Conservation (phyloP, 2,113 vertebrate species). For the Lophotis ruficrista region DNA sequence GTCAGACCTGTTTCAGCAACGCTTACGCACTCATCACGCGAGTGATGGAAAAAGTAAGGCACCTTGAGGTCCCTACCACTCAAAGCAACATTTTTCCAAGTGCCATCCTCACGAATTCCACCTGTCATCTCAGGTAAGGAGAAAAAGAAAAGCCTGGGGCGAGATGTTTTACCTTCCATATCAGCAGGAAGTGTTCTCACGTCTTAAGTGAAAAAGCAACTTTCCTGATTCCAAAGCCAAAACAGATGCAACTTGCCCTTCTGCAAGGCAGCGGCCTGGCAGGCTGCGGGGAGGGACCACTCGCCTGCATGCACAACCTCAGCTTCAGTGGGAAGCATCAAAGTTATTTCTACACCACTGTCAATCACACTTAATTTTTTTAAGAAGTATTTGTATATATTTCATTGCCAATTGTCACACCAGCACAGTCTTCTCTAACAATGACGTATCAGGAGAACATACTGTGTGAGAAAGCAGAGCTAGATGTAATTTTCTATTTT, state of each 20-base stretch:
- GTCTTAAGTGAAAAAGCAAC: neutral
- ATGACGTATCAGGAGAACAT: neutral
- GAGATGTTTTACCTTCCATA: neutral
- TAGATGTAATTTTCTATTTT: neutral
- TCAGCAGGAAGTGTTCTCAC: neutral
- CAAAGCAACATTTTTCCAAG: neutral
- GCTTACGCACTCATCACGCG: fast-evolving
- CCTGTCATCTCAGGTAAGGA: neutral
- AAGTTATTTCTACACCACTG: neutral
- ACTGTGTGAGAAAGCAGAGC: neutral
- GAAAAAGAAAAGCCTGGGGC: neutral
- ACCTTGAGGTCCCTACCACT: neutral
- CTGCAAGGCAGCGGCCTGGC: neutral
- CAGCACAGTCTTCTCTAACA: neutral
- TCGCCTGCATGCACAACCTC: fast-evolving
- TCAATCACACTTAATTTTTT: neutral
- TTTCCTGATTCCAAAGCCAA: neutral
- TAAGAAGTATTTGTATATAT: neutral
- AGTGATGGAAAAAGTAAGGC: neutral
- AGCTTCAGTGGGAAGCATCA: neutral
- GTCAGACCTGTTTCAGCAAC: neutral
- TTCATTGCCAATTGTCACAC: neutral
- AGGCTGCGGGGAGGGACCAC: neutral
- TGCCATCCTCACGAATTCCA: neutral
- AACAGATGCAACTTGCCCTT: neutral